Evolutionary conservation across 1,140 invertebrate species (phyloP), one percentile per base, ranked within the genome.

Genomic region (Charaxes varanes): DNA sequence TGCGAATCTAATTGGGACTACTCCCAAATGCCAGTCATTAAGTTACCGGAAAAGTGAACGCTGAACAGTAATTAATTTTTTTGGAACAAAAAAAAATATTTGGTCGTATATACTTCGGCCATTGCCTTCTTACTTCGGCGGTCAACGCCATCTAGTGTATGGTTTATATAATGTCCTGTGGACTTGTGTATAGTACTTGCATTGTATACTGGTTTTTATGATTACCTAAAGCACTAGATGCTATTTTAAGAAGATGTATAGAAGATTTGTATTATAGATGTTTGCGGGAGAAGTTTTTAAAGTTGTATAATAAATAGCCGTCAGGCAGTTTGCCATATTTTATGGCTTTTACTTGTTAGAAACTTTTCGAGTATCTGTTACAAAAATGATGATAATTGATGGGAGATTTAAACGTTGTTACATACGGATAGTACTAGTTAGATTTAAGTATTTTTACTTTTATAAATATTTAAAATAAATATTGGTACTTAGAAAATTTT

Each of bases 1-100:
- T 88, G 87, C 46, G 86, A 88, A 42, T 71, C 65, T n/a, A 85
- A 79, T 47, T 87, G 86, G 86, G 85, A 81, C 36, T 70, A 81
- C 34, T 69, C 81, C 2, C 72, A 83, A 23, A 70, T 84, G 24
- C 86, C 86, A 38, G 81, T 88, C 41, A 85, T 88, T 30, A 85
- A 87, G 62, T 51, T 88, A 34, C 87, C 88, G 11, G 85, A 85
- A 41, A 84, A 87, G 76, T 88, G 86, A 81, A 66, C 24, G 7
- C 12, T 17, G 7, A 17, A 14, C n/a, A 17, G 2, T 10, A 6
- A 17, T 8, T 0, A 17, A n/a, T n/a, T n/a, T n/a, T 19, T 28
- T 34, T 26, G 14, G 23, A 10, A 42, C 11, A 21, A 24, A 26
- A 38, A 28, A 38, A 26, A 38, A 28, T 16, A 17, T 16, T 30